phyloP scores from a whole-genome alignment of 1,140 invertebrate genomes.

The Apis dorsata region DNA sequence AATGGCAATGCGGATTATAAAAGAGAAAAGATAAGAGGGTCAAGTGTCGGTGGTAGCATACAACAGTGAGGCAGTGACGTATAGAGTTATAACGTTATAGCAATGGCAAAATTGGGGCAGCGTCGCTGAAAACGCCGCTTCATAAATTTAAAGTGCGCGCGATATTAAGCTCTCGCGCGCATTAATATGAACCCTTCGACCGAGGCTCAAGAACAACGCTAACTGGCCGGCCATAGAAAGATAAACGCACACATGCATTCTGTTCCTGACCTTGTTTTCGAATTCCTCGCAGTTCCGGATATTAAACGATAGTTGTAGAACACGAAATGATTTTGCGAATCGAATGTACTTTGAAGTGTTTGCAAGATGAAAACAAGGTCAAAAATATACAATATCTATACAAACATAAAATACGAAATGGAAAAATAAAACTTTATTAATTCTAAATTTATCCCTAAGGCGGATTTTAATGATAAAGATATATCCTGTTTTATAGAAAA shows the following conservation, averaged over 20 bases:
- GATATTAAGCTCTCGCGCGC: constrained; percentile 16
- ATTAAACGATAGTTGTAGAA: not conserved
- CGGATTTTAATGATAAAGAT: not conserved
- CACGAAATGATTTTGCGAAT: not conserved
- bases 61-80: not conserved
- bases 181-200: not conserved
- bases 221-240: not conserved
- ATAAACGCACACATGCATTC: not conserved
- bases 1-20: constrained; percentile 30
- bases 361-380: constrained; percentile 2
- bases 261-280: constrained; percentile 20
- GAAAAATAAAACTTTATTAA: not conserved
- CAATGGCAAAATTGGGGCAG: constrained; percentile 42
- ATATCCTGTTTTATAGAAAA: not conserved
- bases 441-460: not conserved
- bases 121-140: constrained; percentile 26
- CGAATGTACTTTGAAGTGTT: not conserved
- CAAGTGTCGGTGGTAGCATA: constrained; percentile 36
- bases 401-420: not conserved
- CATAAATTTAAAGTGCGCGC: constrained; percentile 36
- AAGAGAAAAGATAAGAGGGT: constrained; percentile 45
- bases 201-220: not conserved
- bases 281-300: not conserved
- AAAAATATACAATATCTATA: too few species aligned
- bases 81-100: constrained; percentile 43